Evolutionary conservation across 2,113 vertebrate species (phyloP), one percentile per base, ranked within the genome.

Genomic region (Motacilla alba): DNA sequence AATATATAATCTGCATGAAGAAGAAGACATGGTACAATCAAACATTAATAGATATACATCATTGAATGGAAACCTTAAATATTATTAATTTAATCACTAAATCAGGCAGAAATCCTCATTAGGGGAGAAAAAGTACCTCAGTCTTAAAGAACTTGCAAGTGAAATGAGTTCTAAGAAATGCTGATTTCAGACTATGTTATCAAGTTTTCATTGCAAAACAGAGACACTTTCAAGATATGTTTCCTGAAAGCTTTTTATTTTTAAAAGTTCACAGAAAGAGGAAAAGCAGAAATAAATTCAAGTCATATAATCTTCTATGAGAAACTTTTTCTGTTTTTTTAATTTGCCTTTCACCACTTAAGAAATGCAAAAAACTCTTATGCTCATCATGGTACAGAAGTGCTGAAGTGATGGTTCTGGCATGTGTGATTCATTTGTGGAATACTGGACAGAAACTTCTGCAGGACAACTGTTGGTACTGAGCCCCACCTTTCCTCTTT

Each of bases 101-200:
- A 91, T 89, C 43, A 52, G n/a, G 74, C 76, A 93, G 60, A 92
- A 94, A 70, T 78, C 47, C 73, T 91, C 73, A 68, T 78, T 93
- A 89, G 44, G 39, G 24, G 24, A 89, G 62, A 75, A 89, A 89
- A 93, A 44, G n/a, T 58, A 85, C 72, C 59, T 83, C 0, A 3
- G 30, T 86, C 83, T 69, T 69, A 43, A 81, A 77, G 60, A 89
- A n/a, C 83, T 84, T 75, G 60, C 69, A 95, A 94, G 52, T 87
- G 27, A 89, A 94, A 82, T 66, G 22, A 81, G 30, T 49, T 79
- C 74, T 89, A 72, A 60, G 73, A 94, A 97, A 94, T 86, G 80
- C 77, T 93, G 77, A 83, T 91, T 82, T 89, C 63, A 56, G 73
- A 76, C 31, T 52, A 33, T 56, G 20, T 72, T 91, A 75, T 79